These are phyloP conservation scores for Entosphenus tridentatus DNA, from an alignment of 2,113 vertebrate species.

Conservation along the genomic window DNA sequence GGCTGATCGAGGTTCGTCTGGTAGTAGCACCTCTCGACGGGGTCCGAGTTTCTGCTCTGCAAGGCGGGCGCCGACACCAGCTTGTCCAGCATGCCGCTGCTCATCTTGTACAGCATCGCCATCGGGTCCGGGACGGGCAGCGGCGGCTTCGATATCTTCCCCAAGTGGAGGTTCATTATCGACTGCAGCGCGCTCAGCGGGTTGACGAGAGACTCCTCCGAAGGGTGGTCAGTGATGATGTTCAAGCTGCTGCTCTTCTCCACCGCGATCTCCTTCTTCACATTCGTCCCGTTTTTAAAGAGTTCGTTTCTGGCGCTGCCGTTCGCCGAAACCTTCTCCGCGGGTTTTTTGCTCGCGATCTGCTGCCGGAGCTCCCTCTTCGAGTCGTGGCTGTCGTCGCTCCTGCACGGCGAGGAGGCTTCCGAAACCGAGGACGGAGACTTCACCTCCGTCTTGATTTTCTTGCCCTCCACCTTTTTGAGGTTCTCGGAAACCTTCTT, in stretches of 20 bases:
- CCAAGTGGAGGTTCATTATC: conserved; percentile 94
- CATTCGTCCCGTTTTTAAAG: conserved; percentile 22
- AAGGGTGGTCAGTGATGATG: conserved; percentile 81
- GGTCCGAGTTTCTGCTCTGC: conserved; percentile 41
- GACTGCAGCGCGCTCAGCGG: conserved; percentile 86
- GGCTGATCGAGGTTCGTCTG: conserved; percentile 71
- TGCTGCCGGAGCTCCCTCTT: conserved; percentile 1
- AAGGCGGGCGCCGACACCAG: conserved; percentile 29
- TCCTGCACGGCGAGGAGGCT: not conserved
- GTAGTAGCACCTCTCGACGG: conserved; percentile 39
- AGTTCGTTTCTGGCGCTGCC: no score
- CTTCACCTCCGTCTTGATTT: not conserved
- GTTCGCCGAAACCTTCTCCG: not conserved
- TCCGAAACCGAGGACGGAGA: conserved; percentile 4
- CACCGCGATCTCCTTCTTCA: conserved; percentile 38
- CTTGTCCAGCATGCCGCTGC: conserved; percentile 81
- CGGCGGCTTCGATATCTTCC: conserved; percentile 66
- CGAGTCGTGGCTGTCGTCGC: conserved; percentile 1
- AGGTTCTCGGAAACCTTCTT: conserved; percentile 86
- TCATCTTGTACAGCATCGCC: conserved; percentile 82
- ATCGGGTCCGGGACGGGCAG: conserved; percentile 66
- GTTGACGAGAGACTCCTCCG: conserved; percentile 72
- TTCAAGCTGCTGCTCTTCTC: conserved; percentile 51
- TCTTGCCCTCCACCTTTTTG: conserved; percentile 3
- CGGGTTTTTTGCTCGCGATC: not conserved